phyloP scores from a whole-genome alignment of 2,888 invertebrate genomes.

The Scrobipalpa costella region DNA sequence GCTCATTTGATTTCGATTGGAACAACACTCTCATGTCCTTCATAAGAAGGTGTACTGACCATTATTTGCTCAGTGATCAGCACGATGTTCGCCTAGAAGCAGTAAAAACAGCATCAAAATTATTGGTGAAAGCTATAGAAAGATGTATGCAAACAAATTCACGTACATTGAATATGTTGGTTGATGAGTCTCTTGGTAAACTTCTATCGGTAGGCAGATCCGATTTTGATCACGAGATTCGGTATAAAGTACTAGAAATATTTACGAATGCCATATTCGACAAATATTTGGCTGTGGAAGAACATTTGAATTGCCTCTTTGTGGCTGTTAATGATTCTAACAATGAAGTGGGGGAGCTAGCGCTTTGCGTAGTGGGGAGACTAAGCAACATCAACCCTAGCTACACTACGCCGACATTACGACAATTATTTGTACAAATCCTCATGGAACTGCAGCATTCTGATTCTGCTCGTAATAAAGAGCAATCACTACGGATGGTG shows the following conservation, averaged over 20 bases:
- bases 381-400: constrained; percentile 97
- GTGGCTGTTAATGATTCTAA: constrained; percentile 98
- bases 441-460: constrained; percentile 97
- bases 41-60: constrained; percentile 95
- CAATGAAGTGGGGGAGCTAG: constrained; percentile 95
- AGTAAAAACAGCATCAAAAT: constrained; percentile 94
- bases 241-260: constrained; percentile 94
- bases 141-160: constrained; percentile 84
- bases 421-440: constrained; percentile 95
- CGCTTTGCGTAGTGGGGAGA: constrained; percentile 94
- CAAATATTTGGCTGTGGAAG: constrained; percentile 96
- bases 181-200: constrained; percentile 95
- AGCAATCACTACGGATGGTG: constrained; percentile 96
- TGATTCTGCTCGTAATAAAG: constrained; percentile 97
- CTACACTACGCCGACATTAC: constrained; percentile 96
- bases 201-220: constrained; percentile 96
- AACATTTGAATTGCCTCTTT: constrained; percentile 95
- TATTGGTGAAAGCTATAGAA: constrained; percentile 92
- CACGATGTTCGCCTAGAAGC: constrained; percentile 95
- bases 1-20: constrained; percentile 95
- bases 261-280: constrained; percentile 94
- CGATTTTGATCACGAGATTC: constrained; percentile 96
- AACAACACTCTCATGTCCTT: constrained; percentile 94
- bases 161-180: constrained; percentile 91
- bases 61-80: constrained; percentile 94